A percentile compares a stretch with the other conserved stretches of the same genome.
Evolutionary conservation across 2,888 invertebrate species (phyloP).

Genomic region (Melanargia galathea): DNA sequence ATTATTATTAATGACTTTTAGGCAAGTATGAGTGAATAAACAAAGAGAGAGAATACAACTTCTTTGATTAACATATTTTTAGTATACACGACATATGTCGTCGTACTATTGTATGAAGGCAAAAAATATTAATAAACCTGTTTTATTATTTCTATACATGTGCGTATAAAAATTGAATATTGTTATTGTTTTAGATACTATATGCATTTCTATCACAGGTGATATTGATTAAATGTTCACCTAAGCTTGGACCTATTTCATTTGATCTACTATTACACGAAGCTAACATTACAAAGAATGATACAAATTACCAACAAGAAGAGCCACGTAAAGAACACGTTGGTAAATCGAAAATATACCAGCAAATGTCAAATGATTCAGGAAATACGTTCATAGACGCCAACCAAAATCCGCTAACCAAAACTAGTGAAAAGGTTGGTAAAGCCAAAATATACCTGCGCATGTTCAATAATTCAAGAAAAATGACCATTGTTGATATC

Average conservation of each 20-base stretch:
- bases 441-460: not conserved
- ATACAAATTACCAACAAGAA: constrained; percentile 14
- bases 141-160: no score
- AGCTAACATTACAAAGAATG: constrained; percentile 39
- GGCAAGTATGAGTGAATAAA: no score
- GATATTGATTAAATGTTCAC: constrained; percentile 46
- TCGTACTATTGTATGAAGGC: no score
- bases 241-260: constrained; percentile 52
- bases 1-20: not conserved
- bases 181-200: constrained; percentile 22
- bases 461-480: not conserved
- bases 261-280: constrained; percentile 51
- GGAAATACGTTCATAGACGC: not conserved
- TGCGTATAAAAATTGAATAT: not conserved
- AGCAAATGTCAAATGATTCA: not conserved
- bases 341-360: not conserved
- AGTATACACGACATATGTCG: no score
- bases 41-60: no score
- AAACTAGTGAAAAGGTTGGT: not conserved
- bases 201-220: not conserved
- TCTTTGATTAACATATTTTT: no score
- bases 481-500: not conserved
- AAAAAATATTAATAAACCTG: no score
- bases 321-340: not conserved
- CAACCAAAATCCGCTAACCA: not conserved